phyloP scores from a whole-genome alignment of 2,888 invertebrate genomes.

The Lasioglossum figueresi region DNA sequence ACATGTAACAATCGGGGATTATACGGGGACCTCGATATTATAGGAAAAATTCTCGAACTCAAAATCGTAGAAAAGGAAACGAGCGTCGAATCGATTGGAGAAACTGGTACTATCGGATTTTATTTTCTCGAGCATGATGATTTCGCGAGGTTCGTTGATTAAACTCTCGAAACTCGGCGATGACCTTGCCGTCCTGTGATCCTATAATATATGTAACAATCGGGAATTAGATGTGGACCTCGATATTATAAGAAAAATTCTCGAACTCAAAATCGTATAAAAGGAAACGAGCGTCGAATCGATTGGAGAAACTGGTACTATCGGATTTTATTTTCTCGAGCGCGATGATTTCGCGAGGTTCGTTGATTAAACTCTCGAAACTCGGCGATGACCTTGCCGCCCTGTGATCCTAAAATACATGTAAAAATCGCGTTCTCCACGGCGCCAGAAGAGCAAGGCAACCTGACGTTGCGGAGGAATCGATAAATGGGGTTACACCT shows the following conservation, averaged over 20 bases:
- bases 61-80: background rate
- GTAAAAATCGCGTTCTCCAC: constrained; percentile 52
- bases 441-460: constrained; percentile 42
- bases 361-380: constrained; percentile 21
- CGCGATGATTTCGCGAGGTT: background rate
- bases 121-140: background rate
- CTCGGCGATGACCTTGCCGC: constrained; percentile 9
- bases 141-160: constrained; percentile 9
- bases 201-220: background rate
- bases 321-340: background rate
- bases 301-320: background rate
- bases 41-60: background rate
- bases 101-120: background rate
- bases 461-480: constrained; percentile 45
- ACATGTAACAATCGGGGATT: background rate
- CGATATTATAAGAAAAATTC: background rate
- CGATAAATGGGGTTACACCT: constrained; percentile 65
- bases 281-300: background rate
- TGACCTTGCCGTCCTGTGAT: background rate
- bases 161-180: constrained; percentile 4
- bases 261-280: background rate
- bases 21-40: background rate
- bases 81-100: background rate
- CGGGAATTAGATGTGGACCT: background rate
- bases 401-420: constrained; percentile 14